phyloP scores from a whole-genome alignment of 2,797 vertebrate genomes.

The Sylvilagus floridanus region DNA sequence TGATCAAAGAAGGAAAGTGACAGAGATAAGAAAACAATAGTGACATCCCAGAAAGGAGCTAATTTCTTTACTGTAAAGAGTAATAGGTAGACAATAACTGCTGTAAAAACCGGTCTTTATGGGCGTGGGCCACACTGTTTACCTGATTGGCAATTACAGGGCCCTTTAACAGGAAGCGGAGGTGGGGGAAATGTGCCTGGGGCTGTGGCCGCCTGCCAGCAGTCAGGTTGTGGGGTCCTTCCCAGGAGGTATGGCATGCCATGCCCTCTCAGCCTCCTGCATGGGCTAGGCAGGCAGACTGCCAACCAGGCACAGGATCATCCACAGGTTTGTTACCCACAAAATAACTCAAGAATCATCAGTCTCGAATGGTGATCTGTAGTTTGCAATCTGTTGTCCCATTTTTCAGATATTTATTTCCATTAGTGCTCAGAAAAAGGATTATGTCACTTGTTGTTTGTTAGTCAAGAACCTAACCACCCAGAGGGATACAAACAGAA shows the following conservation, averaged over 20 bases:
- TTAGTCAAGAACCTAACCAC: neutral
- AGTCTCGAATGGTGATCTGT: neutral
- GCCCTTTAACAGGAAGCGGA: too few relatives aligned
- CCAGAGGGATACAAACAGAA: neutral
- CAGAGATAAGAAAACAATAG: neutral
- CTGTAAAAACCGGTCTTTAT: neutral
- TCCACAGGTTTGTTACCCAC: neutral
- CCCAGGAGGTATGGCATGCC: too few relatives aligned
- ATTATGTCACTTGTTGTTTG: neutral
- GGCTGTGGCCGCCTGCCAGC: too few relatives aligned
- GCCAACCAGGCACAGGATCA: too few relatives aligned
- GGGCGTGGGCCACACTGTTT: neutral
- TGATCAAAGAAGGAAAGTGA: neutral
- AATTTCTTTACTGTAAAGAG: neutral
- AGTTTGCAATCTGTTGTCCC: neutral
- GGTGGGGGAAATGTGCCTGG: too few relatives aligned
- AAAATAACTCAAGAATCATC: neutral
- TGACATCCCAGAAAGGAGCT: neutral
- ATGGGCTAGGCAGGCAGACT: too few relatives aligned
- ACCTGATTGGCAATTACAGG: too few relatives aligned
- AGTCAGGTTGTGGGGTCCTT: too few relatives aligned
- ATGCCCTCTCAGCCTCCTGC: too few relatives aligned
- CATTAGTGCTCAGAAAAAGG: neutral
- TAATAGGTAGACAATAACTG: neutral
- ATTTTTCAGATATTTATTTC: neutral